These are phyloP conservation scores for Moxostoma hubbsi DNA, from an alignment of 2,797 vertebrate species.

Conservation along the genomic window DNA sequence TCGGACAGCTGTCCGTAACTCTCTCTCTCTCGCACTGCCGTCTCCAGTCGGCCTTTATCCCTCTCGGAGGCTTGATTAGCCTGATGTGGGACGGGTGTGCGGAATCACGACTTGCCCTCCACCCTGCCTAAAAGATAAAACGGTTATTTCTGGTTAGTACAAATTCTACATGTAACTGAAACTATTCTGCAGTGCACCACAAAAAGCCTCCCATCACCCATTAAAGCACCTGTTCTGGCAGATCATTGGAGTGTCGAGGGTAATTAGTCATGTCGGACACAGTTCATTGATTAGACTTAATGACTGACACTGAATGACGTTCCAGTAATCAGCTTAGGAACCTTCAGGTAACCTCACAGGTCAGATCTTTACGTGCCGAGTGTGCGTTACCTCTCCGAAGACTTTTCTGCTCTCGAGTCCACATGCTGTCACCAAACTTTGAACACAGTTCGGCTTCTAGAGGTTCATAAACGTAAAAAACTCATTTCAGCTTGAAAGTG, in stretches of 20 bases:
- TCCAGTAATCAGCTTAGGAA: slow-evolving; percentile 26
- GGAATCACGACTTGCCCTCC: too few species aligned
- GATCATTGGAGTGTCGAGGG: slow-evolving; percentile 20
- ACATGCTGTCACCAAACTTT: neutral
- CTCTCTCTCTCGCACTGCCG: too few species aligned
- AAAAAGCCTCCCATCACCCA: neutral
- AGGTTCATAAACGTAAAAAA: neutral
- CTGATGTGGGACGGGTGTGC: too few species aligned
- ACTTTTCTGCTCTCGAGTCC: neutral
- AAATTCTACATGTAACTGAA: too few species aligned
- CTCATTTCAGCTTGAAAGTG: neutral
- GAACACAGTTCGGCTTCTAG: neutral
- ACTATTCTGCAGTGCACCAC: neutral
- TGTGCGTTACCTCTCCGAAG: neutral
- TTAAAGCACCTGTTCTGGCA: neutral
- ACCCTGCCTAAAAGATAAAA: too few species aligned
- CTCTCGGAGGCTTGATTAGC: too few species aligned
- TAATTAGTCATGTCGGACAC: slow-evolving; percentile 37
- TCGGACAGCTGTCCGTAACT: too few species aligned
- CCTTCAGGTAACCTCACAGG: slow-evolving; percentile 1
- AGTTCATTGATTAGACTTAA: slow-evolving; percentile 41
- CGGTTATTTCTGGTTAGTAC: too few species aligned
- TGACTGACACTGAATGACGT: slow-evolving; percentile 41
- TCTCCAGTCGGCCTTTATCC: too few species aligned
- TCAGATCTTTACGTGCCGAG: neutral